Evolutionary conservation across 2,888 invertebrate species (phyloP), one percentile per base, ranked within the genome.

Genomic region (Polyploca ridens): DNA sequence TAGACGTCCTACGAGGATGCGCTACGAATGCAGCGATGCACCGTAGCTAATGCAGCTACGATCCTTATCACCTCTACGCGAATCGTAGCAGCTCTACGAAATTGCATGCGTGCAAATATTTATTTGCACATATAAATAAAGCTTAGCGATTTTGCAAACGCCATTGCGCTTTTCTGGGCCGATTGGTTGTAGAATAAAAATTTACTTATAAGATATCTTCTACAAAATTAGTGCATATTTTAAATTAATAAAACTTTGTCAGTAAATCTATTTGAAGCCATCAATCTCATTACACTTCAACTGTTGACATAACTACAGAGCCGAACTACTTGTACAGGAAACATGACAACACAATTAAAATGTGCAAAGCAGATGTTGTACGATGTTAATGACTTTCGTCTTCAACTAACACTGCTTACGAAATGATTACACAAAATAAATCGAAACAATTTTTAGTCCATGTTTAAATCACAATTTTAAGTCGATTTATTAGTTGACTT

Each of bases 31-130:
- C 91, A 91, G 62, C 76, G 79, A 82, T 92, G 92, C 92, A 93
- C 69, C 84, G 92, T 93, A 92, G 93, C 87, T 63, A 73, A 81
- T 91, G 92, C 92, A 91, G 87, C 92, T 92, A 92, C 92, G 87
- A 49, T 49, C 49, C 19, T 11, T 19, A 35, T 46, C 54, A 71
- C n/a, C 19, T 54, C 90, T 91, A 91, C 91, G 87, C 66, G 61
- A 63, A 35, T 13, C 85, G 93, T 93, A 93, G 92, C 83, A 65
- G 54, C 65, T 83, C 92, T 92, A 93, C 91, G 89, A 73, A 89
- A 91, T 81, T 91, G 92, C 92, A 92, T 83, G 68, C 72, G 84
- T 88, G 88, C 88, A 83, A 84, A 89, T 74, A 73, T 70, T 14
- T 67, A 72, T 79, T 81, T 72, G 83, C 81, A 77, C 19, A 33